A percentile compares a stretch with the other conserved stretches of the same genome.
Conservation (phyloP, 2,113 vertebrate species). For the Clarias macrocephalus region DNA sequence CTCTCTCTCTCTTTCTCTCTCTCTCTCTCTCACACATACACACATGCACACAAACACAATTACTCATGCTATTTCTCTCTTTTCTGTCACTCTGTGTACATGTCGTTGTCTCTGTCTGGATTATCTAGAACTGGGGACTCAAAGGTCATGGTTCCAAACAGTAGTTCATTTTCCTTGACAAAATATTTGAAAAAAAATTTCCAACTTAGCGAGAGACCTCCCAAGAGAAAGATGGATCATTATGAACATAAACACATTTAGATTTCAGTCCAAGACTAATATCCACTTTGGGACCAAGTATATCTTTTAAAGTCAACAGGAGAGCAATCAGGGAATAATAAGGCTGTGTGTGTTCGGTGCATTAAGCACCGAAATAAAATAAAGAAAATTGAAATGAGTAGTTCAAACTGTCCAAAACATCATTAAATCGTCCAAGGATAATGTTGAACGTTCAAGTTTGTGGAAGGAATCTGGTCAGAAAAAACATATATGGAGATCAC, state of each 20-base stretch:
- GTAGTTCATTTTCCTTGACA: slow-evolving; percentile 18
- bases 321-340: not conserved
- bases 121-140: not conserved
- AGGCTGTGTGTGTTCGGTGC: not conserved
- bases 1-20: not conserved
- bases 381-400: too few species aligned
- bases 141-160: slow-evolving; percentile 5
- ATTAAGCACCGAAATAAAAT: too few species aligned
- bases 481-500: too few species aligned
- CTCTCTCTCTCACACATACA: not conserved
- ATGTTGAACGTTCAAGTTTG: too few species aligned
- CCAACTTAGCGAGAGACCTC: not conserved
- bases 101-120: not conserved
- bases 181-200: not conserved
- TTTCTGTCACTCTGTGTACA: not conserved
- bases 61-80: not conserved
- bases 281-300: not conserved
- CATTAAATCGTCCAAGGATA: too few species aligned
- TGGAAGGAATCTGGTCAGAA: too few species aligned
- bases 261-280: not conserved
- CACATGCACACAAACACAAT: not conserved
- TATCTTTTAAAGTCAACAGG: slow-evolving; percentile 3
- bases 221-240: slow-evolving; percentile 14
- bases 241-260: not conserved
- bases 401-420: too few species aligned